phyloP scores from a whole-genome alignment of 2,797 vertebrate species.

The Rhodeus uyekii region DNA sequence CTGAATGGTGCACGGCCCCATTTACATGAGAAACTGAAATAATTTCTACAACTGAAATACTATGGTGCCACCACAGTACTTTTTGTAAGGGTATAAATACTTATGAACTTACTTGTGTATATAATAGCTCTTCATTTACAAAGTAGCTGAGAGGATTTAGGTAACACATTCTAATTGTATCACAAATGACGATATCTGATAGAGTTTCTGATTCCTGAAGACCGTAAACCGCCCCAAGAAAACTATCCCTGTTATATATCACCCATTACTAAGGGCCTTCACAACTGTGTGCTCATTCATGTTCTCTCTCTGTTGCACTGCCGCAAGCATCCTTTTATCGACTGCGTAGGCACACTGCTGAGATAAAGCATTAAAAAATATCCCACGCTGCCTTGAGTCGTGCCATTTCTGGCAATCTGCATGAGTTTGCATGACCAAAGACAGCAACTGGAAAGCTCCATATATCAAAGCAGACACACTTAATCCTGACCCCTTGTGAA shows the following conservation, averaged over 20 bases:
- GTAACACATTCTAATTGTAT: neutral
- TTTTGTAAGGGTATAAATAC: neutral
- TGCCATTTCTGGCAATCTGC: slow-evolving; percentile 16
- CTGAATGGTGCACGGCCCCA: neutral
- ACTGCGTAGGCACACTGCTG: slow-evolving; percentile 28
- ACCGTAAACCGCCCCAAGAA: slow-evolving; percentile 28
- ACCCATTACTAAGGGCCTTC: slow-evolving; percentile 32
- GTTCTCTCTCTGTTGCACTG: slow-evolving; percentile 11
- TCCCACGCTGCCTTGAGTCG: slow-evolving; percentile 28
- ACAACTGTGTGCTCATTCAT: slow-evolving; percentile 35
- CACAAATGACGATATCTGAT: slow-evolving; percentile 5
- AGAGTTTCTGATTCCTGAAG: slow-evolving; percentile 17
- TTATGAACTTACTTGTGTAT: neutral
- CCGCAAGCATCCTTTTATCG: slow-evolving; percentile 31
- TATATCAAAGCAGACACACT: slow-evolving; percentile 8
- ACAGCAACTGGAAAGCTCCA: slow-evolving; percentile 28
- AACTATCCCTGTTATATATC: slow-evolving; percentile 26
- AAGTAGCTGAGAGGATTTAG: neutral
- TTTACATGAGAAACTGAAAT: neutral
- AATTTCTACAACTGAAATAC: too few species aligned
- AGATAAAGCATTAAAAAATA: slow-evolving; percentile 45
- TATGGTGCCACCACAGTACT: neutral
- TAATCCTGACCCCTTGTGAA: slow-evolving; percentile 10
- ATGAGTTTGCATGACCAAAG: slow-evolving; percentile 21
- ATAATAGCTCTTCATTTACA: neutral